Conservation (phyloP, 2,888 invertebrate genomes). For the Nyleta sp. region DNA sequence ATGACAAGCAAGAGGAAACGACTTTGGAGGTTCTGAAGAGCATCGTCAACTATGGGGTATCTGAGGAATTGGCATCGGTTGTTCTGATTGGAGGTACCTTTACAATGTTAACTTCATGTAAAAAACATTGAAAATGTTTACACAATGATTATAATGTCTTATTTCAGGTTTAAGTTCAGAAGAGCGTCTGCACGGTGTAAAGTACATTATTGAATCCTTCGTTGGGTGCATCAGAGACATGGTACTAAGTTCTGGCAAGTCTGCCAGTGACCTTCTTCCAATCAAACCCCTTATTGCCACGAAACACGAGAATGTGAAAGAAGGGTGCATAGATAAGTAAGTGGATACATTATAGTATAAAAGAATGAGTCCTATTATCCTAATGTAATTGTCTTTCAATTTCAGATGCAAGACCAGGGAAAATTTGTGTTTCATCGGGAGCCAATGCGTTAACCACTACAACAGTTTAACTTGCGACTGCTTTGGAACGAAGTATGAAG, state of each 20-base stretch:
- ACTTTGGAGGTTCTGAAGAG: conserved; percentile 92
- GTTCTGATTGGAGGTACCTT: conserved; percentile 92
- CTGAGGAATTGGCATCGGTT: conserved; percentile 93
- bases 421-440: conserved; percentile 94
- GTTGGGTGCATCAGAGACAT: conserved; percentile 96
- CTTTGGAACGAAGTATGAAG: conserved; percentile 95
- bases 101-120: neutral
- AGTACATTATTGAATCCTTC: conserved; percentile 96
- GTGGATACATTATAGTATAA: conserved; percentile 50
- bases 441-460: conserved; percentile 96
- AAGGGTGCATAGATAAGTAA: conserved; percentile 92
- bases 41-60: conserved; percentile 93
- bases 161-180: conserved; percentile 88
- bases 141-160: neutral
- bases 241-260: conserved; percentile 92
- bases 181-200: conserved; percentile 93
- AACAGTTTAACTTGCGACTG: conserved; percentile 95
- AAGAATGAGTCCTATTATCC: too few relatives aligned
- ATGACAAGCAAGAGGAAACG: conserved; percentile 91
- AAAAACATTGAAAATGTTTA: neutral
- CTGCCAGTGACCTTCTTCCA: conserved; percentile 91
- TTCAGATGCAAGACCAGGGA: conserved; percentile 88
- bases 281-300: conserved; percentile 93
- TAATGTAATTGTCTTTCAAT: conserved; percentile 3
- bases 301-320: conserved; percentile 94